Evolutionary conservation across 2,797 vertebrate species (phyloP).

Genomic region (Selene dorsalis): DNA sequence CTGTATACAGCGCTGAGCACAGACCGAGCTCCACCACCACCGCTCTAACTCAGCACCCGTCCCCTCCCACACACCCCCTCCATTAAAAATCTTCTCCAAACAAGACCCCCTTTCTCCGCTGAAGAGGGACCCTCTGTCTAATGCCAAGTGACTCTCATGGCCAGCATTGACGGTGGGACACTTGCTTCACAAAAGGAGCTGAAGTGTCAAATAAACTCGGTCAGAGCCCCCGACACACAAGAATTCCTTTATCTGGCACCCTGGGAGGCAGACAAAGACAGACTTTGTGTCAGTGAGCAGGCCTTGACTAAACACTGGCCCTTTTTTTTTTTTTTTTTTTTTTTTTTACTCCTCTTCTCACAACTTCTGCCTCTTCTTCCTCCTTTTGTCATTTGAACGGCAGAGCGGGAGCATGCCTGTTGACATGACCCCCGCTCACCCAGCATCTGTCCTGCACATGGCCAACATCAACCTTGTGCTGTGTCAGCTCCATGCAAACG

Average conservation of each 20-base stretch:
- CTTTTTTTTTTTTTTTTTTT: constrained; percentile 48
- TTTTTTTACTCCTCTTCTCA: constrained; percentile 59
- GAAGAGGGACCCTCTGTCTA: constrained; percentile 97
- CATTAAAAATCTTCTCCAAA: constrained; percentile 91
- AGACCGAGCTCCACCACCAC: constrained; percentile 70
- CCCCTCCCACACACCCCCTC: constrained; percentile 75
- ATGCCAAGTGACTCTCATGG: constrained; percentile 94
- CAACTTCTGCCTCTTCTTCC: constrained; percentile 72
- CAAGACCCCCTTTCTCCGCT: constrained; percentile 95
- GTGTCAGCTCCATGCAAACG: constrained; percentile 12
- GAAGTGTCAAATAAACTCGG: constrained; percentile 96
- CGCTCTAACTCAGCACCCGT: constrained; percentile 39
- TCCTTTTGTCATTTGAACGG: constrained; percentile 63
- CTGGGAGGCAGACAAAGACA: constrained; percentile 86
- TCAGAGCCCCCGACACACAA: constrained; percentile 89
- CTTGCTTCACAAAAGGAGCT: constrained; percentile 92
- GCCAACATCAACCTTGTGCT: constrained; percentile 35
- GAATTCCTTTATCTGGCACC: constrained; percentile 92
- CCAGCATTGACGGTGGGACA: constrained; percentile 92
- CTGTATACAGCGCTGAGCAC: constrained; percentile 69
- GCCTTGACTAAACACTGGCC: constrained; percentile 85
- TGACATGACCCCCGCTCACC: constrained; percentile 61
- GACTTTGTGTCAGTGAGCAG: constrained; percentile 89
- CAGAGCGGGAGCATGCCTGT: constrained; percentile 59
- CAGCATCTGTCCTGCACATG: constrained; percentile 61